Evolutionary conservation across 2,797 vertebrate species (phyloP).

Genomic region (Clarias laeviceps): DNA sequence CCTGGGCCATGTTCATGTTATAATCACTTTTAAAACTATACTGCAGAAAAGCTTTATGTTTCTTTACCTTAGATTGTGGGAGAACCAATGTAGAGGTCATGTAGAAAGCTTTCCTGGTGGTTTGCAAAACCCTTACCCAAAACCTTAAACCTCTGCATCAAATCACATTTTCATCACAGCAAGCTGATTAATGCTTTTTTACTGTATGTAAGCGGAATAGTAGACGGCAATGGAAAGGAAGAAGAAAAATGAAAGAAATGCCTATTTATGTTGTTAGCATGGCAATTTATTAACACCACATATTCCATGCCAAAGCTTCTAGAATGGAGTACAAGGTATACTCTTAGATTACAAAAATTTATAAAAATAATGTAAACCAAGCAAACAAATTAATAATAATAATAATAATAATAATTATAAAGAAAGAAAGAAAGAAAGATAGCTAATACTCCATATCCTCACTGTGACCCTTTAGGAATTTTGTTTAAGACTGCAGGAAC

Average conservation of each 20-base stretch:
- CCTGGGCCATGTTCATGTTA: not conserved
- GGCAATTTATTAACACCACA: conserved; percentile 7
- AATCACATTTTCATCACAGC: conserved; percentile 2
- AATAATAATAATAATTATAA: not conserved
- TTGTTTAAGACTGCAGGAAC: conserved; percentile 37
- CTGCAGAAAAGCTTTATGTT: not conserved
- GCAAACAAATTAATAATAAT: not conserved
- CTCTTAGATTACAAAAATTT: not conserved
- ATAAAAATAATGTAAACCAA: not conserved
- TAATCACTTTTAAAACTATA: not conserved
- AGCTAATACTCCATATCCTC: not conserved
- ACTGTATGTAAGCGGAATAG: not conserved
- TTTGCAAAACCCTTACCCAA: conserved; percentile 29
- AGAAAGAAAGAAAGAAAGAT: no score
- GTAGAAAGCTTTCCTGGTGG: conserved; percentile 16
- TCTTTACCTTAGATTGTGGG: not conserved
- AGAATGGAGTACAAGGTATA: not conserved
- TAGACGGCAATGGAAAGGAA: not conserved
- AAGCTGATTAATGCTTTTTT: conserved; percentile 8
- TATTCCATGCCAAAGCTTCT: not conserved
- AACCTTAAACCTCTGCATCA: conserved; percentile 14
- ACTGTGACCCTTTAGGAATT: not conserved
- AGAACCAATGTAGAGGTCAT: conserved; percentile 18
- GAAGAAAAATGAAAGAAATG: not conserved
- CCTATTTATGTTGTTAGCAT: not conserved